Conservation (phyloP, 2,113 vertebrate species). For the Cololabis saira region DNA sequence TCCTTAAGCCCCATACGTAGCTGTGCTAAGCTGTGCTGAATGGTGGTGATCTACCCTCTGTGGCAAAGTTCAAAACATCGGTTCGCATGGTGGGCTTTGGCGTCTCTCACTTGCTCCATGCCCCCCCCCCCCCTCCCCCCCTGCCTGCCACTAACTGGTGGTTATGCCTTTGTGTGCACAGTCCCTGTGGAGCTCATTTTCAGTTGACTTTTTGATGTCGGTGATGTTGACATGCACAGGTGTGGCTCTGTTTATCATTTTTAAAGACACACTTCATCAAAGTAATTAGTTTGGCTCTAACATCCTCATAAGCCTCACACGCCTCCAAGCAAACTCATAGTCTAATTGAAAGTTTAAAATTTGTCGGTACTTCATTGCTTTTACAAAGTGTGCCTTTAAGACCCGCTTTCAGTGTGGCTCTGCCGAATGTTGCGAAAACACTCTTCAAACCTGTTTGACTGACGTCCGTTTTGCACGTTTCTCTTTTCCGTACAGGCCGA, state of each 20-base stretch:
- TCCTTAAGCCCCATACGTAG: conserved; percentile 74
- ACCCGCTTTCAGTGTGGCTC: conserved; percentile 44
- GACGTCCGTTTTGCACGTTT: conserved; percentile 3
- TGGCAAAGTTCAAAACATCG: conserved; percentile 38
- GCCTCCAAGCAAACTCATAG: conserved; percentile 10
- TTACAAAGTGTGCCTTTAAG: conserved; percentile 71
- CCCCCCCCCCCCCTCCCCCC: conserved; percentile 26
- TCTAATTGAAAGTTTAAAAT: not conserved
- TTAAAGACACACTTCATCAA: conserved; percentile 68
- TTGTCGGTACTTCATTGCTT: not conserved
- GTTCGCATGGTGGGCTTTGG: conserved; percentile 62
- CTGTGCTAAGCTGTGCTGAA: conserved; percentile 66
- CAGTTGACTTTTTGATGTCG: conserved; percentile 49
- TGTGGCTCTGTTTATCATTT: conserved; percentile 61
- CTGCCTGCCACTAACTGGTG: conserved; percentile 72
- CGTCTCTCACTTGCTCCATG: conserved; percentile 58
- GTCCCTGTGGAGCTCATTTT: conserved; percentile 47
- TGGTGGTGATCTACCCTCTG: conserved; percentile 51
- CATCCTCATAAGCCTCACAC: not conserved
- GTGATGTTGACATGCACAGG: conserved; percentile 33
- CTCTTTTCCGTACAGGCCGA: conserved; percentile 86
- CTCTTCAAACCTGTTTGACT: not conserved
- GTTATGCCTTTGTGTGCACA: conserved; percentile 61
- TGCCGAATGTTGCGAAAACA: not conserved
- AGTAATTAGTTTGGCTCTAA: conserved; percentile 11